Percentiles rank a stretch among this genome's conserved stretches.
These are phyloP conservation scores for Uromys caudimaculatus DNA, from an alignment of 2,797 vertebrate species.

Conservation along the genomic window DNA sequence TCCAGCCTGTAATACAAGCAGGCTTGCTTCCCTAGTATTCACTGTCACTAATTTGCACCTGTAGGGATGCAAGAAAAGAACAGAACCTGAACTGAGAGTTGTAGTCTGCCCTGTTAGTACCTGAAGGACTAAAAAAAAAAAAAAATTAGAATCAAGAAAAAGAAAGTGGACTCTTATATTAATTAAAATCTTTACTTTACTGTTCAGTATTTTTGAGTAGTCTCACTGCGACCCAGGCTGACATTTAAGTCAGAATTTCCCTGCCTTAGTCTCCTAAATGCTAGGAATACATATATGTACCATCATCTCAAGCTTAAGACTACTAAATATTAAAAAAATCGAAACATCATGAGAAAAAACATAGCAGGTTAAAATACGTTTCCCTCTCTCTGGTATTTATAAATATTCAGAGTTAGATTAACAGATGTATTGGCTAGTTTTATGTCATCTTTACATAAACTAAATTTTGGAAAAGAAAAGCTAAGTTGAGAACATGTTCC, in stretches of 20 bases:
- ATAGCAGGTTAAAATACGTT: conserved; percentile 47
- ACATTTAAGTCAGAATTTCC: neutral
- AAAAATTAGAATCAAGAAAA: neutral
- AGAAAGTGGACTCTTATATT: conserved; percentile 32
- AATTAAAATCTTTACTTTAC: conserved; percentile 51
- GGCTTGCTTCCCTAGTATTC: neutral
- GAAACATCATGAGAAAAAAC: conserved; percentile 8
- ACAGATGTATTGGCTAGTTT: neutral
- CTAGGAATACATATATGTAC: neutral
- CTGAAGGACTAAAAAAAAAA: conserved; percentile 39
- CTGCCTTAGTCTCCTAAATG: neutral
- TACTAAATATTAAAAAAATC: conserved; percentile 12
- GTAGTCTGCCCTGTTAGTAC: neutral
- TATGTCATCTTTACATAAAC: too few species aligned
- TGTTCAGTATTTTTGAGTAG: neutral
- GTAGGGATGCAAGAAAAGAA: conserved; percentile 47
- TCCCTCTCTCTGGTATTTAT: conserved; percentile 53
- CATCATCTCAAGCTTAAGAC: neutral
- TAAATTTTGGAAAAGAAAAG: too few species aligned
- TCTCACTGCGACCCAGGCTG: neutral
- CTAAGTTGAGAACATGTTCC: too few species aligned
- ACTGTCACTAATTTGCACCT: conserved; percentile 33
- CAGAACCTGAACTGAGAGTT: conserved; percentile 29
- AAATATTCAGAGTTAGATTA: conserved; percentile 64
- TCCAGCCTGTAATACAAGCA: neutral